Percentiles rank a stretch among this genome's conserved stretches.
Conservation (phyloP, 2,888 invertebrate species). For the Plutella xylostella region DNA sequence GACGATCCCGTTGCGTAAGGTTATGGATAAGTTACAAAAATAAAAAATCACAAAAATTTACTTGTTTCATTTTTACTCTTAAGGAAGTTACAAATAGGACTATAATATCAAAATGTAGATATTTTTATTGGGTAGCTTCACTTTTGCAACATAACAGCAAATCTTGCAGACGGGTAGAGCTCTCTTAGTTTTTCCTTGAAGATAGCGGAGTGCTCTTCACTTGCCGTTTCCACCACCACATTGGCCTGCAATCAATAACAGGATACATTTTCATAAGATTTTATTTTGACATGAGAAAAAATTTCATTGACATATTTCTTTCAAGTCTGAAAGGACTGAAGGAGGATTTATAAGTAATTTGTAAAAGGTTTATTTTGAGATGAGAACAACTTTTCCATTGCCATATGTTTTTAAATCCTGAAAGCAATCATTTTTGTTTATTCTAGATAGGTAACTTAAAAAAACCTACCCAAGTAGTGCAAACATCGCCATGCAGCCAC, state of each 20-base stretch:
- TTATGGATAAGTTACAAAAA: constrained; percentile 57
- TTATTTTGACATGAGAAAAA: no score
- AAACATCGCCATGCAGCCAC: constrained; percentile 54
- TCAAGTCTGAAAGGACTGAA: no score
- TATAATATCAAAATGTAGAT: not conserved
- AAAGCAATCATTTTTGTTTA: no score
- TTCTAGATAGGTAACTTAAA: no score
- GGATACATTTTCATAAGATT: no score
- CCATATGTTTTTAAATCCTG: no score
- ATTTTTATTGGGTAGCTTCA: constrained; percentile 7
- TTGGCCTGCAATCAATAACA: constrained; percentile 38
- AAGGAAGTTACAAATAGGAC: not conserved
- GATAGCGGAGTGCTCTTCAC: constrained; percentile 41
- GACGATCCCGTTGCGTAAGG: constrained; percentile 85
- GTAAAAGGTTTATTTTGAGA: no score
- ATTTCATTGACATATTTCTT: no score
- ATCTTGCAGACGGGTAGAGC: constrained; percentile 43
- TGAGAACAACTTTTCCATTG: no score
- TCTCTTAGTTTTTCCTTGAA: constrained; percentile 44
- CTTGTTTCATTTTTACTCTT: constrained; percentile 17
- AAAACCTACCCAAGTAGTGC: constrained; percentile 46
- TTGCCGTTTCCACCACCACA: constrained; percentile 52
- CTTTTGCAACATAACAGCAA: constrained; percentile 21
- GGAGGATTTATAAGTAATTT: no score
- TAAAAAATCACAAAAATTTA: constrained; percentile 35